Percentiles rank a stretch among this genome's conserved stretches.
Conservation (phyloP, 2,888 invertebrate species). For the Hirtodrosophila cameraria region DNA sequence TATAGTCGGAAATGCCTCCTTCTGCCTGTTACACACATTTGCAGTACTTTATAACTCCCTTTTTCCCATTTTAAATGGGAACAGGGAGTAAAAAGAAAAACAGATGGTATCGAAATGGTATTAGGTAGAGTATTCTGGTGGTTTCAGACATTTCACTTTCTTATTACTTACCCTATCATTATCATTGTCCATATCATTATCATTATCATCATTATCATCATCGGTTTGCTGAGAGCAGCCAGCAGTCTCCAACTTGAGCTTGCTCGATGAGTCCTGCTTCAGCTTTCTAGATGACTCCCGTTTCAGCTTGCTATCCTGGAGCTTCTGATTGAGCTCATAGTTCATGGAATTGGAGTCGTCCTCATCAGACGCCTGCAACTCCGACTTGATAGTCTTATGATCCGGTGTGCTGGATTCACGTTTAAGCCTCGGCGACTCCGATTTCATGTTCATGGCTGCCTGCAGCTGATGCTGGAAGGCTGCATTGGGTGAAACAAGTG, state of each 20-base stretch:
- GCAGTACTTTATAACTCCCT: too few species aligned
- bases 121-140: too few species aligned
- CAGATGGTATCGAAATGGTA: too few species aligned
- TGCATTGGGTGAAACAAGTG: conserved; percentile 55
- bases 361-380: conserved; percentile 45
- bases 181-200: conserved; percentile 16
- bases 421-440: conserved; percentile 17
- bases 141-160: too few species aligned
- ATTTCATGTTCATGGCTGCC: conserved; percentile 51
- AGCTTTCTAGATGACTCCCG: background rate
- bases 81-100: too few species aligned
- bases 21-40: too few species aligned
- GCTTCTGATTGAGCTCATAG: conserved; percentile 10
- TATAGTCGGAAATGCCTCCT: too few species aligned
- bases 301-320: background rate
- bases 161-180: conserved; percentile 78
- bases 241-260: conserved; percentile 27
- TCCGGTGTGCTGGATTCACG: conserved; percentile 43
- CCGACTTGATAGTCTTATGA: conserved; percentile 46
- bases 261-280: background rate
- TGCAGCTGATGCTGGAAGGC: conserved; percentile 64
- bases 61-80: too few species aligned
- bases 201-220: conserved; percentile 48
- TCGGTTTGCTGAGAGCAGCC: conserved; percentile 52
- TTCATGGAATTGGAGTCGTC: conserved; percentile 43